Evolutionary conservation across 2,797 vertebrate species (phyloP).

Genomic region (Linurgus olivaceus): DNA sequence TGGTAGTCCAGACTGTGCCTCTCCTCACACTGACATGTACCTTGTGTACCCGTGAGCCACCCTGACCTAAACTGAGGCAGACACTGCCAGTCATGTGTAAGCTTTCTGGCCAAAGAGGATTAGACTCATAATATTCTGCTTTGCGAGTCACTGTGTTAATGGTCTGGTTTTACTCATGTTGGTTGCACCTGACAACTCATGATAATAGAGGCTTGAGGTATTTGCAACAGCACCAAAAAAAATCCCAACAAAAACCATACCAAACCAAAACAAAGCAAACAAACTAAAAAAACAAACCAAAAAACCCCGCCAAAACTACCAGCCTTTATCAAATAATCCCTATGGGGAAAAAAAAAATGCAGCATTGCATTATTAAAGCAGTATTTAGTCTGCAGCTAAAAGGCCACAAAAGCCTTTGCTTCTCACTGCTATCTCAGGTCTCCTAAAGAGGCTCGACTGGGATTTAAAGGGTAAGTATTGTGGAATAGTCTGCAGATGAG

Average conservation of each 20-base stretch:
- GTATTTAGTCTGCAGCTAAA: slow-evolving; percentile 7
- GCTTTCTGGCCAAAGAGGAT: neutral
- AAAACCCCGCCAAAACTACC: neutral
- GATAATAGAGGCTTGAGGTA: neutral
- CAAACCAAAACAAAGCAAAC: neutral
- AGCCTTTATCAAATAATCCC: neutral
- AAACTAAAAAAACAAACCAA: neutral
- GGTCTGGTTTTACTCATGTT: neutral
- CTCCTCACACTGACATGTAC: neutral
- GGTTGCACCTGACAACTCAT: neutral
- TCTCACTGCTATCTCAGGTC: neutral
- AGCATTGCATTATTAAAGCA: neutral
- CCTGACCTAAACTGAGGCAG: neutral
- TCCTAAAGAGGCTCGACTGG: neutral
- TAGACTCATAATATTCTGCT: neutral
- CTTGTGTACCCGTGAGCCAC: neutral
- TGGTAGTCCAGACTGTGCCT: neutral
- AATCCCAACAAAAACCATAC: neutral
- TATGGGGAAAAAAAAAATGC: fast-evolving
- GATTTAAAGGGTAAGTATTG: slow-evolving; percentile 47
- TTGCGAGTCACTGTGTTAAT: neutral
- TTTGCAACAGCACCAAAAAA: neutral
- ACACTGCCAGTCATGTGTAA: neutral
- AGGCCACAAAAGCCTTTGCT: neutral
- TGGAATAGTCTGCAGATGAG: neutral